Base-by-base conservation (phyloP, 2,888 invertebrate species). In the Ceramica pisi region DNA sequence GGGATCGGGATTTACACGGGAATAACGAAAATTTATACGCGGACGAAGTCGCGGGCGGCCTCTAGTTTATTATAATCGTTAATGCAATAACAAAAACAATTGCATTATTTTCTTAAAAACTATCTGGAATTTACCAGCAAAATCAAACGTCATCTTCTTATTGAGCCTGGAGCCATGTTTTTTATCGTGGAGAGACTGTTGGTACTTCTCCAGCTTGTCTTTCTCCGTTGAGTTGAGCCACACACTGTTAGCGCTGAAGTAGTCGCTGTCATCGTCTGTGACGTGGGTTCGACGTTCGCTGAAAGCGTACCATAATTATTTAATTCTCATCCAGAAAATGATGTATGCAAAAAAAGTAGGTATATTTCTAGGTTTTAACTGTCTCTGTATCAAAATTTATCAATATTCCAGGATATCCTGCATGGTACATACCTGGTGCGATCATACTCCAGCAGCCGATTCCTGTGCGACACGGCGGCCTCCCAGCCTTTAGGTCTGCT, bases 201-300 rank as follows among this genome's bases (percentile, higher is more conserved):
- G 97, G 70, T 97, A 97, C 73, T 97, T 96, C 60, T 97, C 96
- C 48, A 98, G 92, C 71, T 97, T 96, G 50, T 97, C 97, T 66
- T 97, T 96, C 90, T 99, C 98, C 12, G 94, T 95, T 10, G 97
- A 96, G 51, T 97, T 97, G 26, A 99, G 94, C 99, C 99, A 99
- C 35, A 97, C 97, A 82, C 98, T 98, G 88, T 97, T 97, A 48
- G 97, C 97, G 87, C 97, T 97, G 91, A 98, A 99, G 92, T 99
- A 99, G 92, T 99, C 99, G 80, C 98, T 97, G 91, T 99, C 99
- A 90, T 99, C 99, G 91, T 99, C 99, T 57, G 98, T 98, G 9
- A 99, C 98, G 89, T 97, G 97, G 5, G 97, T 98, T 69, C 98
- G 97, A 51, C 97, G 96, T 83, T 97, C 97, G 88, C 98, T 98